Conservation (phyloP, 2,888 invertebrate genomes). For the Agelastica alni region DNA sequence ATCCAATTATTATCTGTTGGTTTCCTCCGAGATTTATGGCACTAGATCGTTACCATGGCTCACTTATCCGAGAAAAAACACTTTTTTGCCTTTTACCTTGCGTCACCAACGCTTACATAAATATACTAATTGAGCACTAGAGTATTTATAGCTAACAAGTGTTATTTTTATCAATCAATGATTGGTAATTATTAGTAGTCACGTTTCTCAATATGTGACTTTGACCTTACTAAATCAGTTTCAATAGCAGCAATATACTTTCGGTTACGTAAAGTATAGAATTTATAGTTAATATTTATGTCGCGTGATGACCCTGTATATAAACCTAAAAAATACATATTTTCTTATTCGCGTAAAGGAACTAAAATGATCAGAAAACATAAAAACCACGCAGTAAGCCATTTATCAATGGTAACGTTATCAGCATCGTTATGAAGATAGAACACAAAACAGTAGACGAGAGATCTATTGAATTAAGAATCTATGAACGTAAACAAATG, state of each 20-base stretch:
- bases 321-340: background rate
- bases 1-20: no score
- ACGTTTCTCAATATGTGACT: slow-evolving; percentile 16
- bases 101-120: background rate
- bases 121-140: slow-evolving; percentile 10
- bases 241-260: slow-evolving; percentile 15
- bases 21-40: no score
- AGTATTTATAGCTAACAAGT: slow-evolving; percentile 13
- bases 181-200: slow-evolving; percentile 10
- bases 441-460: no score
- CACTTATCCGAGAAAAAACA: background rate
- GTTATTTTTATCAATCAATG: slow-evolving; percentile 14
- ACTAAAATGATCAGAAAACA: no score
- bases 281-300: background rate
- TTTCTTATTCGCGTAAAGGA: no score
- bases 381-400: no score
- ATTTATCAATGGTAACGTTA: no score
- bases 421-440: no score
- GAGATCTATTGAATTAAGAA: no score
- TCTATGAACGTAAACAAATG: no score
- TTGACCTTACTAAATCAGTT: slow-evolving; percentile 13
- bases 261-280: slow-evolving; percentile 3
- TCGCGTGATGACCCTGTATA: background rate
- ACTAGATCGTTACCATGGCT: background rate
- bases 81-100: slow-evolving; percentile 1